Percentiles rank a stretch among this genome's conserved stretches.
Conservation (phyloP, 2,888 invertebrate species). For the Metellina segmentata region DNA sequence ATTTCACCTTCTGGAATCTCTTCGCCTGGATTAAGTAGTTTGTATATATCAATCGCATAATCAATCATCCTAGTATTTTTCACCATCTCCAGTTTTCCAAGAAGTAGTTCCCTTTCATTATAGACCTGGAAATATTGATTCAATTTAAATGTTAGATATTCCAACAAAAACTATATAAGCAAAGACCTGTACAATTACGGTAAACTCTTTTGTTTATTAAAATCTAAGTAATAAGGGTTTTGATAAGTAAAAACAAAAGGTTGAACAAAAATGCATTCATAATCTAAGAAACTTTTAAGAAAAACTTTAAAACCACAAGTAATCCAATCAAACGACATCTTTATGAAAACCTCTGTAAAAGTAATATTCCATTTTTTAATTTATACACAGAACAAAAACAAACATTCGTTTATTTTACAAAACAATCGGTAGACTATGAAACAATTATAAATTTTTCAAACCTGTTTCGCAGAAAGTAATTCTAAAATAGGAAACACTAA, state of each 20-base stretch:
- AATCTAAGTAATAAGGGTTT: neutral
- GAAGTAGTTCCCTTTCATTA: constrained; percentile 93
- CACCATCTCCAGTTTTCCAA: constrained; percentile 95
- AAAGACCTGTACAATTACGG: too few species aligned
- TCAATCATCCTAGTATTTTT: constrained; percentile 99
- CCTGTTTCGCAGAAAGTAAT: constrained; percentile 97
- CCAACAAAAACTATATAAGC: neutral
- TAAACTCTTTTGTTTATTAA: too few species aligned
- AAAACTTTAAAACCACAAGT: too few species aligned
- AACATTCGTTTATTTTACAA: too few species aligned
- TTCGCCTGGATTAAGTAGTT: constrained; percentile 91
- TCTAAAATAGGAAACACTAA: constrained; percentile 98
- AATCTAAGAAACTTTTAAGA: too few species aligned
- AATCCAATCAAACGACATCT: too few species aligned
- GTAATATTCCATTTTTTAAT: too few species aligned
- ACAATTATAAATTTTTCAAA: constrained; percentile 82
- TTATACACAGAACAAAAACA: neutral
- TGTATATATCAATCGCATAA: constrained; percentile 97
- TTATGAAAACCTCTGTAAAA: too few species aligned
- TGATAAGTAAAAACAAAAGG: neutral
- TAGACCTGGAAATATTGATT: constrained; percentile 88
- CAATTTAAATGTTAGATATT: too few species aligned
- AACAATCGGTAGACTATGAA: neutral
- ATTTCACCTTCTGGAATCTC: constrained; percentile 88
- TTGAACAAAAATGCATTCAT: neutral